These are phyloP conservation scores for Brachionus paranguensis DNA, from an alignment of 1,140 invertebrate species.

Conservation along the genomic window DNA sequence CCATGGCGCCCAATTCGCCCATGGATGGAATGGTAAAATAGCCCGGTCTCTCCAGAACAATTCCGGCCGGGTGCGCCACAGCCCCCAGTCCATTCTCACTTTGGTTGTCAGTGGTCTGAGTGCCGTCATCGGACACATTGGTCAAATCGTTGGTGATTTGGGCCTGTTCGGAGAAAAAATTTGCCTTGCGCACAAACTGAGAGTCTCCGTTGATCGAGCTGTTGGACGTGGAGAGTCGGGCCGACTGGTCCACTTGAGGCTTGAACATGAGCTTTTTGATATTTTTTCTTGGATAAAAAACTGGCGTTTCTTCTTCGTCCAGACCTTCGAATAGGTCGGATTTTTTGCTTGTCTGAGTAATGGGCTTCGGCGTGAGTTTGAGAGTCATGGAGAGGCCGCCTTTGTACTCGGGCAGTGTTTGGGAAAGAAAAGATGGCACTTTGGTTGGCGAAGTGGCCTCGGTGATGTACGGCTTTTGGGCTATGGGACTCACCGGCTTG, in stretches of 20 bases:
- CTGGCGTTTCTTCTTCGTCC: slow-evolving; percentile 29
- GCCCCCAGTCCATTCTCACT: neutral
- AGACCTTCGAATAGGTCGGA: slow-evolving; percentile 22
- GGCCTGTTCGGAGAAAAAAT: neutral
- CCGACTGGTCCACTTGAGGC: neutral
- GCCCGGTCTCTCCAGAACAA: slow-evolving; percentile 23
- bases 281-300: slow-evolving; percentile 39
- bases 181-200: neutral
- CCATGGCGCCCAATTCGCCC: slow-evolving; percentile 65
- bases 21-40: slow-evolving; percentile 79
- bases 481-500: slow-evolving; percentile 67
- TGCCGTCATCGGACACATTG: slow-evolving; percentile 11
- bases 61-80: neutral
- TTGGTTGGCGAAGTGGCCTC: slow-evolving; percentile 49
- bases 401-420: neutral
- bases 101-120: neutral
- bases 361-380: neutral
- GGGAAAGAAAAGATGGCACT: neutral
- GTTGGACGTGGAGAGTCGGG: neutral
- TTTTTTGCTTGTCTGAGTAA: slow-evolving; percentile 15
- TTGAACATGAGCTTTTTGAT: slow-evolving; percentile 36
- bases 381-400: slow-evolving; percentile 19
- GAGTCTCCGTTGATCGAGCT: slow-evolving; percentile 1
- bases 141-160: slow-evolving; percentile 28
- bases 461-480: slow-evolving; percentile 61